These are phyloP conservation scores for Palythoa caribaeorum DNA, from an alignment of 92 coral and sea anemone species.

Conservation along the genomic window DNA sequence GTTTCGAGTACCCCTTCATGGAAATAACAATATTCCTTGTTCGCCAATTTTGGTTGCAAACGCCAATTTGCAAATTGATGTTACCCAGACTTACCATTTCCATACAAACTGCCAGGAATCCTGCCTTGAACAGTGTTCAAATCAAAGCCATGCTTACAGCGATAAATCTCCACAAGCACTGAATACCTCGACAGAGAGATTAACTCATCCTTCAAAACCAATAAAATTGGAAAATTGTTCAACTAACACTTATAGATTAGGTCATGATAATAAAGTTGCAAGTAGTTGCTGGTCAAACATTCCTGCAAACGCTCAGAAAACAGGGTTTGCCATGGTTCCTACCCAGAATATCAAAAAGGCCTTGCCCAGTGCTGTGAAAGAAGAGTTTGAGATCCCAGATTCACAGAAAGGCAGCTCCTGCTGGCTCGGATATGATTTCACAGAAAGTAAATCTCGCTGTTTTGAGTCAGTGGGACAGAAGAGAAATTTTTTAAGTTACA, in stretches of 20 bases:
- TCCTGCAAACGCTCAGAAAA: background rate
- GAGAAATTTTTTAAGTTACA: background rate
- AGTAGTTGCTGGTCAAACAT: background rate
- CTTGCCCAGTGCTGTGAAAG: background rate
- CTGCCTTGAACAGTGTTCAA: background rate
- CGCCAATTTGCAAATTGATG: constrained; percentile 39
- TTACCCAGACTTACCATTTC: constrained; percentile 42
- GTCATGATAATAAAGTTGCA: background rate
- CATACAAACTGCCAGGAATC: constrained; percentile 34
- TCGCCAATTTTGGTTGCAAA: constrained; percentile 36
- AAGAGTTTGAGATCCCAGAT: background rate
- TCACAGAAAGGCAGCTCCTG: background rate
- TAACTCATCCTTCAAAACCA: constrained; percentile 21
- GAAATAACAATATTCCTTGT: constrained; percentile 15
- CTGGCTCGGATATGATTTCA: background rate
- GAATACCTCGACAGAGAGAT: background rate
- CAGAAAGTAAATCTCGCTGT: background rate
- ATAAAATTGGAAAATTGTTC: constrained; percentile 5
- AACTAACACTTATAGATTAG: background rate
- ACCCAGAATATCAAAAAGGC: background rate
- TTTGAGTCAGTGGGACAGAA: background rate
- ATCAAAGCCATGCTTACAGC: background rate
- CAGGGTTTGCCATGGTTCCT: background rate
- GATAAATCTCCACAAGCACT: background rate
- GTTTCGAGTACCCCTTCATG: constrained; percentile 31